These are phyloP conservation scores for Ophiothrix spiculata DNA, from an alignment of 35 echinoderm and acorn worm species.

Conservation along the genomic window DNA sequence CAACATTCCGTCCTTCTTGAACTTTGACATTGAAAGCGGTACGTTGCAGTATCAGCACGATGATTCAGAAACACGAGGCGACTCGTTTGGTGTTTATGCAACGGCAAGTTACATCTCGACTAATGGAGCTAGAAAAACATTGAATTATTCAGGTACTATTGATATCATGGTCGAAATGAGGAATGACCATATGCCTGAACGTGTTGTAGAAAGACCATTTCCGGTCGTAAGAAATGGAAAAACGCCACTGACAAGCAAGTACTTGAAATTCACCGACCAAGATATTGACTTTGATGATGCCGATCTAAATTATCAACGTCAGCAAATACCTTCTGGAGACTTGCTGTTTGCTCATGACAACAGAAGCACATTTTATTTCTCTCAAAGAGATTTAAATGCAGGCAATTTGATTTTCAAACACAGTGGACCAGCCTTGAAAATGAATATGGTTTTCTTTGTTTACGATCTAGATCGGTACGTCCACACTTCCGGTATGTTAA, in stretches of 20 bases:
- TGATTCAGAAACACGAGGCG: constrained; percentile 65
- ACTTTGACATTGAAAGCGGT: constrained; percentile 56
- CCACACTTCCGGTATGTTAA: constrained; percentile 49
- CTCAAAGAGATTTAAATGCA: constrained; percentile 73
- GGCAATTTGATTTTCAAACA: constrained; percentile 85
- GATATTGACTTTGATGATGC: constrained; percentile 85
- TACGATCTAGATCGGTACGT: constrained; percentile 68
- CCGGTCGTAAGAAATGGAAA: constrained; percentile 77
- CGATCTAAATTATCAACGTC: constrained; percentile 61
- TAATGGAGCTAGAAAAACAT: constrained; percentile 47
- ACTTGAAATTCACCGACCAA: constrained; percentile 70
- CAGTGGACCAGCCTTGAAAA: constrained; percentile 30
- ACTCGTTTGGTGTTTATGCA: constrained; percentile 62
- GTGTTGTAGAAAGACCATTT: constrained; percentile 66
- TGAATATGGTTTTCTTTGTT: constrained; percentile 78
- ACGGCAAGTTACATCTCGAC: constrained; percentile 50
- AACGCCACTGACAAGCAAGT: constrained; percentile 65
- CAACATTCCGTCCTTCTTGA: constrained; percentile 71
- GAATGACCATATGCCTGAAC: constrained; percentile 78
- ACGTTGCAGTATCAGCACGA: constrained; percentile 79
- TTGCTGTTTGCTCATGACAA: constrained; percentile 67
- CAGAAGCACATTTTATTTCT: constrained; percentile 53
- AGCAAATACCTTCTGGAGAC: constrained; percentile 70
- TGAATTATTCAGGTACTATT: constrained; percentile 44
- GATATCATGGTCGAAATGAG: constrained; percentile 56